Conservation (phyloP, 1,140 invertebrate genomes). For the Eriocheir sinensis region DNA sequence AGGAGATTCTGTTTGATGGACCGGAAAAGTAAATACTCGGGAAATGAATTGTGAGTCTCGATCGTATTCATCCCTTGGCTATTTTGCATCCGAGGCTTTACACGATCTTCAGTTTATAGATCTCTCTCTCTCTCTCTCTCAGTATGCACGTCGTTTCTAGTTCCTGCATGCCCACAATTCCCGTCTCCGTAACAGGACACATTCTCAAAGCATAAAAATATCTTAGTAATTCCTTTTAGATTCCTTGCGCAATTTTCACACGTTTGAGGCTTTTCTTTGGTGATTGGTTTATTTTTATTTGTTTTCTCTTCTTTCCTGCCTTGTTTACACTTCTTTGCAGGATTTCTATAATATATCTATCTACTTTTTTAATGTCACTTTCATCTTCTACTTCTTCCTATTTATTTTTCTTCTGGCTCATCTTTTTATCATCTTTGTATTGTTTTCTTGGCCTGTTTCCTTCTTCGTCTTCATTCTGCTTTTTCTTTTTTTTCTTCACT, state of each 20-base stretch:
- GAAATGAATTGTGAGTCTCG: not conserved
- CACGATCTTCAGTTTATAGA: too few species aligned
- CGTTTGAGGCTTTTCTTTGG: too few species aligned
- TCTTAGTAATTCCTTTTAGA: not conserved
- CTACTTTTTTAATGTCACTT: not conserved
- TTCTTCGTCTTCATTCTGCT: not conserved
- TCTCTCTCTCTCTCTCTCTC: not conserved
- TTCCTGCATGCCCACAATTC: too few species aligned
- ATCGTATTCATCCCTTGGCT: not conserved
- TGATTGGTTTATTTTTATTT: not conserved
- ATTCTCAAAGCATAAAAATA: not conserved
- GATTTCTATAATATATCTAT: too few species aligned
- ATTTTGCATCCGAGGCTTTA: not conserved
- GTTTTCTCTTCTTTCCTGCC: not conserved
- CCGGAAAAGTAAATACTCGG: not conserved
- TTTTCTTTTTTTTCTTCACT: not conserved
- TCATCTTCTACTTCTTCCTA: not conserved
- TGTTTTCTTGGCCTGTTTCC: too few species aligned
- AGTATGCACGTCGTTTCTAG: too few species aligned
- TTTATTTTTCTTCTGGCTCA: not conserved
- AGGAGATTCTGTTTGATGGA: not conserved
- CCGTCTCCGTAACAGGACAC: not conserved
- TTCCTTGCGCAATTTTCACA: too few species aligned
- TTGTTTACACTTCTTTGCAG: too few species aligned
- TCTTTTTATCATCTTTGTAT: not conserved